Conservation (phyloP, 2,113 vertebrate genomes). For the Ctenodactylus gundi region DNA sequence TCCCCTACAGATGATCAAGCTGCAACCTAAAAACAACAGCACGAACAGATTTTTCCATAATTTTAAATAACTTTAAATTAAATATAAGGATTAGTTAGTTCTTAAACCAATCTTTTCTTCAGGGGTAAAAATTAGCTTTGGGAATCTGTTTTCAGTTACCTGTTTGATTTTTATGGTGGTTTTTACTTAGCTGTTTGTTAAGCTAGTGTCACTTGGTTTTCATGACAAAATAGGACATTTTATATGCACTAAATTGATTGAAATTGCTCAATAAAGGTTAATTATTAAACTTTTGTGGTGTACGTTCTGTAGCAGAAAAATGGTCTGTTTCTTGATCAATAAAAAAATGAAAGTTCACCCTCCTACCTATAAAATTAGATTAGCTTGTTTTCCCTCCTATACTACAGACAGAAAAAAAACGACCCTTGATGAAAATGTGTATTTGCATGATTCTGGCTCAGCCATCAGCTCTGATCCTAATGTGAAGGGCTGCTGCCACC, state of each 20-base stretch:
- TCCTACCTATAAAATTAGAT: not conserved
- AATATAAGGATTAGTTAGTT: not conserved
- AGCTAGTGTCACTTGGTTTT: not conserved
- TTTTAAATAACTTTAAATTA: not conserved
- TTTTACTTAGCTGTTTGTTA: not conserved
- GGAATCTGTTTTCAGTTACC: not conserved
- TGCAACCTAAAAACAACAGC: not conserved
- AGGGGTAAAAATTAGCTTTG: not conserved
- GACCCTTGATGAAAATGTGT: not conserved
- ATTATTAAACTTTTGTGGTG: not conserved
- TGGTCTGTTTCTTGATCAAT: not conserved
- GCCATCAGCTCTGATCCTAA: not conserved
- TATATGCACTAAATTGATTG: not conserved
- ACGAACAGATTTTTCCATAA: not conserved
- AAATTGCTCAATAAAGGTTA: not conserved
- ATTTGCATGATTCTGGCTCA: not conserved
- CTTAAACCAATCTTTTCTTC: not conserved
- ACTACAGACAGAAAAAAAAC: not conserved
- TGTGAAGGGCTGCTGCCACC: conserved; percentile 40
- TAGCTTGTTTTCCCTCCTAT: not conserved
- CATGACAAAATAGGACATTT: not conserved
- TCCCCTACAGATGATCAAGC: not conserved
- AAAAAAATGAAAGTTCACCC: not conserved
- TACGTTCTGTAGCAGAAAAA: not conserved
- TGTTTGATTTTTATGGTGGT: not conserved